Conservation (phyloP, 2,797 vertebrate genomes). For the Lithobates sylvaticus region DNA sequence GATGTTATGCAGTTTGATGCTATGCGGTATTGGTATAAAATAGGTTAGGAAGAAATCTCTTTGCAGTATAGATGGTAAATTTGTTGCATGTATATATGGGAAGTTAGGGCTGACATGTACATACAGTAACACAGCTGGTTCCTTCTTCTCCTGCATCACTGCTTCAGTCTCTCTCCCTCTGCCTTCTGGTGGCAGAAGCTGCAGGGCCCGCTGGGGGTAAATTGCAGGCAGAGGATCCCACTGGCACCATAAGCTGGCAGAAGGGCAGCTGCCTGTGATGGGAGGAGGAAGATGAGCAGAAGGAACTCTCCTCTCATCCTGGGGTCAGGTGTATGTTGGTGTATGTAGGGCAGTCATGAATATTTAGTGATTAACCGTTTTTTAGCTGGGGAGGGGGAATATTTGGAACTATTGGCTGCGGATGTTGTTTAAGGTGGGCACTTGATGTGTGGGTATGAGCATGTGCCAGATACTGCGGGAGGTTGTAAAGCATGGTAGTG, state of each 20-base stretch:
- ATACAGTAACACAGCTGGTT: constrained; percentile 66
- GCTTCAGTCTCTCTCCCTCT: constrained; percentile 55
- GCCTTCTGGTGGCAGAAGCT: constrained; percentile 65
- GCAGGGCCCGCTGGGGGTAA: constrained; percentile 50
- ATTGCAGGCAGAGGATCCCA: constrained; percentile 58
- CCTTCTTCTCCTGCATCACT: constrained; percentile 65
- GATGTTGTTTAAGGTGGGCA: constrained; percentile 45
- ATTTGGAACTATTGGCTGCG: constrained; percentile 60
- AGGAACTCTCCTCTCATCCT: constrained; percentile 48
- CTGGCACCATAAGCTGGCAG: constrained; percentile 63
- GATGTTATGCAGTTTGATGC: too few relatives aligned
- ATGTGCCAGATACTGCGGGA: constrained; percentile 39
- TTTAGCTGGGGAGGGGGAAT: background rate
- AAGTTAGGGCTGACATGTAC: constrained; percentile 18
- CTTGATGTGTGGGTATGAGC: constrained; percentile 48
- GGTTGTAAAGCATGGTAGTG: constrained; percentile 39
- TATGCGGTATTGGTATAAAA: background rate
- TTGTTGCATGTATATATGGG: constrained; percentile 11
- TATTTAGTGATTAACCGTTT: constrained; percentile 59
- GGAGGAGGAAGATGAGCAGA: constrained; percentile 49
- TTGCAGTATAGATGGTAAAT: constrained; percentile 11
- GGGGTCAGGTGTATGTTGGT: constrained; percentile 58
- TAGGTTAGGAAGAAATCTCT: background rate
- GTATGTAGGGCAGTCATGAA: constrained; percentile 62
- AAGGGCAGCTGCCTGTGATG: constrained; percentile 59